Evolutionary conservation across 2,888 invertebrate species (phyloP).

Genomic region (Drosophila meridionalis): DNA sequence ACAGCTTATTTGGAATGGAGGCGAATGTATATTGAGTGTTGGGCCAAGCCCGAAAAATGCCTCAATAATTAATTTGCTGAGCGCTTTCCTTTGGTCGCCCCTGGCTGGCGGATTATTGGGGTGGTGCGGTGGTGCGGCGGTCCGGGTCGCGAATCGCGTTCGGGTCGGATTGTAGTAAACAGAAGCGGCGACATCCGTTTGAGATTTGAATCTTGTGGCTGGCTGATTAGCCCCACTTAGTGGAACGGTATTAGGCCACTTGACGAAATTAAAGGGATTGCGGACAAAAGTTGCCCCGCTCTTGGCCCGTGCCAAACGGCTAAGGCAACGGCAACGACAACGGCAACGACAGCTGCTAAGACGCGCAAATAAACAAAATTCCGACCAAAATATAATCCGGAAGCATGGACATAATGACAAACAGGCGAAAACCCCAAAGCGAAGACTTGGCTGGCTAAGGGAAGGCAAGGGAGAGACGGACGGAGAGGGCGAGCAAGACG

Average conservation of each 20-base stretch:
- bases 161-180: conserved; percentile 45
- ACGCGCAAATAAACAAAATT: conserved; percentile 73
- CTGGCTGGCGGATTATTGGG: background rate
- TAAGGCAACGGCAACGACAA: background rate
- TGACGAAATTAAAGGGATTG: conserved; percentile 73
- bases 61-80: conserved; percentile 61
- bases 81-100: background rate
- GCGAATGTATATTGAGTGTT: conserved; percentile 28
- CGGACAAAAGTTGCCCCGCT: conserved; percentile 24
- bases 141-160: conserved; percentile 11
- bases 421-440: conserved; percentile 48
- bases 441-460: conserved; percentile 8
- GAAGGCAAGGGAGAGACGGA: background rate
- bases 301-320: conserved; percentile 4
- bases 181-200: conserved; percentile 71
- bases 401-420: conserved; percentile 76
- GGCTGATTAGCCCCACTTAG: conserved; percentile 77
- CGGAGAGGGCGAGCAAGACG: background rate
- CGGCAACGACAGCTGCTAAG: conserved; percentile 69
- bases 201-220: conserved; percentile 73
- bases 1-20: conserved; percentile 51
- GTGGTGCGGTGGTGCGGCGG: background rate
- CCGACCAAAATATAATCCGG: conserved; percentile 75
- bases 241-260: conserved; percentile 78
- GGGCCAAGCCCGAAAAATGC: conserved; percentile 40